Evolutionary conservation across 2,797 vertebrate species (phyloP).

Genomic region (Ceryle rudis): DNA sequence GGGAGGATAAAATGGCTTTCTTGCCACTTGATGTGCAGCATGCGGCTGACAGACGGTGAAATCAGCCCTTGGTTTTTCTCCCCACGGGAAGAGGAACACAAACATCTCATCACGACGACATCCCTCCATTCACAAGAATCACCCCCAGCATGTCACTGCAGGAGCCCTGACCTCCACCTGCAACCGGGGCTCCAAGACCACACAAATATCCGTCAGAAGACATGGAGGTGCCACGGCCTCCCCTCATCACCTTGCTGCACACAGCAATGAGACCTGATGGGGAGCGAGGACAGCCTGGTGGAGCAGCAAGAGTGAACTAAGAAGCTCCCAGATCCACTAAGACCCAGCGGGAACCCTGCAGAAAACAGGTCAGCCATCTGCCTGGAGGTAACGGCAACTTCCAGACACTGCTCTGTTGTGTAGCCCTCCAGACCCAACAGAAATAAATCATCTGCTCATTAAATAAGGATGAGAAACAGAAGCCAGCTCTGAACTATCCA

Average conservation of each 20-base stretch:
- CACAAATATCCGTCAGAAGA: accelerated
- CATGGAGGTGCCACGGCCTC: neutral
- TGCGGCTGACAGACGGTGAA: neutral
- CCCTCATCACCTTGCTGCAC: neutral
- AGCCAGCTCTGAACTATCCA: neutral
- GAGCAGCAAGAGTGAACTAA: neutral
- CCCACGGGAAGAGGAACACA: neutral
- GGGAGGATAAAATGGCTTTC: neutral
- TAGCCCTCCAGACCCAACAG: neutral
- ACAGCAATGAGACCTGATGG: neutral
- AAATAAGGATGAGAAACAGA: neutral
- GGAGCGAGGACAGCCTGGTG: neutral
- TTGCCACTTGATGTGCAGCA: neutral
- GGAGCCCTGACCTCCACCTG: neutral
- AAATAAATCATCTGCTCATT: neutral
- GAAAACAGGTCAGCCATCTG: neutral
- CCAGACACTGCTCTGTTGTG: neutral
- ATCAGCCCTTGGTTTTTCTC: neutral
- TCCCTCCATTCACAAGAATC: neutral
- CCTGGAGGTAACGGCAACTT: neutral
- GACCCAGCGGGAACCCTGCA: neutral
- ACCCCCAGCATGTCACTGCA: neutral
- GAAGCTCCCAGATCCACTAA: neutral
- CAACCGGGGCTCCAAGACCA: no score
- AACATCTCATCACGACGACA: neutral